Conservation (phyloP, 1,140 invertebrate genomes). For the Drosophila lacteicornis region DNA sequence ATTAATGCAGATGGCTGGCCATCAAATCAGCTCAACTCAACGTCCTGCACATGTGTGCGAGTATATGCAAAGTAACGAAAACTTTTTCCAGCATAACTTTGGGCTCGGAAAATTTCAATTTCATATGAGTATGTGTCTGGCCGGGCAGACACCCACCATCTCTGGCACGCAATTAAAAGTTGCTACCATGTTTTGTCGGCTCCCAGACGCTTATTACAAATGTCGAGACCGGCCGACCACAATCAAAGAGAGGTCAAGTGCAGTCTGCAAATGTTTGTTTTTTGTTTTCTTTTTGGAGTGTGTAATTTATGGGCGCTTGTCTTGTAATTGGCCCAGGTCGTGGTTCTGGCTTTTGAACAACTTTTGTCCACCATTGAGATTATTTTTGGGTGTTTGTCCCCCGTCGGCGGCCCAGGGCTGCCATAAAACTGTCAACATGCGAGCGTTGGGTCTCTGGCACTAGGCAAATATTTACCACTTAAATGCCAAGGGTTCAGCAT, state of each 20-base stretch:
- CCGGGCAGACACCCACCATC: slow-evolving; percentile 10
- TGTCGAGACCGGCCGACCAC: slow-evolving; percentile 67
- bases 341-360: slow-evolving; percentile 25
- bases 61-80: slow-evolving; percentile 48
- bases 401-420: background rate
- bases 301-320: slow-evolving; percentile 51
- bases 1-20: slow-evolving; percentile 53
- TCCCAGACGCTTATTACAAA: slow-evolving; percentile 71
- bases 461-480: slow-evolving; percentile 65
- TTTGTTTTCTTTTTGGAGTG: slow-evolving; percentile 1
- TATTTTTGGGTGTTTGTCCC: slow-evolving; percentile 9
- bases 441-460: slow-evolving; percentile 12
- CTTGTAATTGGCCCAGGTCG: slow-evolving; percentile 66
- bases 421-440: slow-evolving; percentile 69
- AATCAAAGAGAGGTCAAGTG: slow-evolving; percentile 73
- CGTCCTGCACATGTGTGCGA: slow-evolving; percentile 3
- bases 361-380: slow-evolving; percentile 15
- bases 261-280: slow-evolving; percentile 41
- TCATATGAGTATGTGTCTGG: slow-evolving; percentile 42
- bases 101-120: slow-evolving; percentile 63
- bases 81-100: slow-evolving; percentile 61
- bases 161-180: slow-evolving; percentile 74
- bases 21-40: slow-evolving; percentile 57
- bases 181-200: slow-evolving; percentile 63
- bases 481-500: slow-evolving; percentile 10